Conservation (phyloP, 2,797 vertebrate species). For the Poeciliopsis paucimaculata region DNA sequence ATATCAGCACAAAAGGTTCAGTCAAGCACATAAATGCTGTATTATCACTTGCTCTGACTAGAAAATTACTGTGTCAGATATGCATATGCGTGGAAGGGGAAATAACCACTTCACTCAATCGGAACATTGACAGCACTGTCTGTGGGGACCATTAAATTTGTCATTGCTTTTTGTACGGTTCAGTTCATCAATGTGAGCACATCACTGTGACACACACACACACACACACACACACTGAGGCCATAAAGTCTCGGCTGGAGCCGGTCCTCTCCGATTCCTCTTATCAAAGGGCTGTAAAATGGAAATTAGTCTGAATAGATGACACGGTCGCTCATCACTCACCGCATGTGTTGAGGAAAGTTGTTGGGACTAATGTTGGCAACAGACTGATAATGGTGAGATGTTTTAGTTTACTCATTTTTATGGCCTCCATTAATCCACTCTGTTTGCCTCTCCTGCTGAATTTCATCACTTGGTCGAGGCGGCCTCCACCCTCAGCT, state of each 20-base stretch:
- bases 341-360: constrained; percentile 43
- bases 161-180: constrained; percentile 61
- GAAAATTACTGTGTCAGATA: constrained; percentile 46
- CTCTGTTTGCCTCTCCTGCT: constrained; percentile 19
- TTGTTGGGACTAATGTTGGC: constrained; percentile 44
- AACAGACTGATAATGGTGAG: constrained; percentile 32
- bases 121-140: constrained; percentile 54
- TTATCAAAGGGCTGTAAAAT: constrained; percentile 75
- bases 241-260: constrained; percentile 63
- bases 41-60: constrained; percentile 41
- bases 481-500: constrained; percentile 21
- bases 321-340: constrained; percentile 64
- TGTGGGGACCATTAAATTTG: constrained; percentile 60
- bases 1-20: constrained; percentile 12
- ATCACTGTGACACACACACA: constrained; percentile 29
- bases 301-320: constrained; percentile 72
- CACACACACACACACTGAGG: constrained; percentile 15
- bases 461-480: constrained; percentile 23
- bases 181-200: constrained; percentile 56
- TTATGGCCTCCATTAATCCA: constrained; percentile 40
- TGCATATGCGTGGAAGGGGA: constrained; percentile 43
- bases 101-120: constrained; percentile 59
- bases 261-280: constrained; percentile 57
- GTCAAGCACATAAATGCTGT: constrained; percentile 21
- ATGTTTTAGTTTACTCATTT: constrained; percentile 33